Conservation (phyloP, 2,888 invertebrate species). For the Crematogaster levior region DNA sequence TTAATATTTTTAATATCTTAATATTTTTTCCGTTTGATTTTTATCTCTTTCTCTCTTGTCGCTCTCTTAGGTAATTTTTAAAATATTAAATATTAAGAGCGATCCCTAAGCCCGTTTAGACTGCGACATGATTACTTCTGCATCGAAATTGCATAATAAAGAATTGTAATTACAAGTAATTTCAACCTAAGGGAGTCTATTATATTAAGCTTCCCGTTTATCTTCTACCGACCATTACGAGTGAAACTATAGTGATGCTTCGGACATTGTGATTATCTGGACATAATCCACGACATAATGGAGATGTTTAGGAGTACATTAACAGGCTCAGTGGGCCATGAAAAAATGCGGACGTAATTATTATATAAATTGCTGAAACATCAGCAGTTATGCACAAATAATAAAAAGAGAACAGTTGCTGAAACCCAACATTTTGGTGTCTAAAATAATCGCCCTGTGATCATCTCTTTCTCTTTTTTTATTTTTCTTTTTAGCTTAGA, state of each 20-base stretch:
- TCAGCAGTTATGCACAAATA: constrained; percentile 70
- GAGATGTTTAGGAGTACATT: constrained; percentile 79
- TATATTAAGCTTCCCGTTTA: constrained; percentile 59
- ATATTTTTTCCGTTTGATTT: background rate
- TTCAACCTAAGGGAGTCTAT: constrained; percentile 52
- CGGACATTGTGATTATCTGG: constrained; percentile 78
- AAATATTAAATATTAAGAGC: background rate
- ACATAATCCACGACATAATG: constrained; percentile 80
- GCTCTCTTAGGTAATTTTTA: background rate
- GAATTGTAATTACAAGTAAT: constrained; percentile 15
- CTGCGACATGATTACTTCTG: background rate
- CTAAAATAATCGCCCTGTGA: constrained; percentile 71
- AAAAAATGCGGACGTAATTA: constrained; percentile 79
- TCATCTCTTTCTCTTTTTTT: constrained; percentile 17
- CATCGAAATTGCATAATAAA: constrained; percentile 2
- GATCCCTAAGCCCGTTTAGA: too few relatives aligned
- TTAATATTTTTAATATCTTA: background rate
- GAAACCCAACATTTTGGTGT: constrained; percentile 73
- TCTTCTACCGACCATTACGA: constrained; percentile 60
- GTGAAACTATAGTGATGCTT: constrained; percentile 59
- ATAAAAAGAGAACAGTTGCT: constrained; percentile 68
- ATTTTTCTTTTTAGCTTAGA: background rate
- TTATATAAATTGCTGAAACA: constrained; percentile 77
- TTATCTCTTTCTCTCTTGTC: background rate
- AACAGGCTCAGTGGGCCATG: constrained; percentile 71